Base-by-base conservation (phyloP, 2,113 vertebrate genomes). In the Spermophilus dauricus region DNA sequence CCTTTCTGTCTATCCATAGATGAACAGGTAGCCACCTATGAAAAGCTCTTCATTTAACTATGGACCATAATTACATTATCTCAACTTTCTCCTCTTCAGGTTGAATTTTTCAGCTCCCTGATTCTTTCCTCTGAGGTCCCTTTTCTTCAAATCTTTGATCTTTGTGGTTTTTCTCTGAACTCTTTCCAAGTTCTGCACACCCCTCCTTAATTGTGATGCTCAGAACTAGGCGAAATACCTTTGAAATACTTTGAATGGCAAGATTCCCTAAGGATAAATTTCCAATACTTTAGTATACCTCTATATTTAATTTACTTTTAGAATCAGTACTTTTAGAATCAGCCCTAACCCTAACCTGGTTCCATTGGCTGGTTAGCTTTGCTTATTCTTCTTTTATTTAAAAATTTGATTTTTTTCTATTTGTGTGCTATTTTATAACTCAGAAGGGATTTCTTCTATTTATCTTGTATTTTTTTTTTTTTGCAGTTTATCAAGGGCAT, bases 111-210 rank as follows among this genome's bases (percentile, higher is more conserved):
- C 86, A 93, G 51, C 42, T 96, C 93, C 61, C 76, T 65, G 37
- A 91, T 63, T 97, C 81, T 75, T 85, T 76, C 82, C 78, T 94
- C 85, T 80, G 32, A 94, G 82, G 32, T 95, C 78, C 42, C 75
- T 78, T 92, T 86, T 76, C 53, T 80, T 96, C 42, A 88, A 91
- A 56, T 37, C 78, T 98, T 97, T 96, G 80, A 95, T 94, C 75
- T 97, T 89, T 93, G 56, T 75, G 58, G 34, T 67, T 97, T 97
- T 93, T 42, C 97, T 93, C 90, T 97, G 95, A 97, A 94, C 85
- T 65, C 85, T 78, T 95, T 91, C 97, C 96, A 97, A 96, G 72
- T 90, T 96, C 63, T 58, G 63, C 92, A 93, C 73, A 63, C 53
- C 42, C 56, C 82, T 95, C 69, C 86, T 91, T 89, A 96, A 95